Percentiles rank a stretch among this genome's conserved stretches.
These are phyloP conservation scores for Heliangelus exortis DNA, from an alignment of 2,797 vertebrate genomes.

Conservation along the genomic window DNA sequence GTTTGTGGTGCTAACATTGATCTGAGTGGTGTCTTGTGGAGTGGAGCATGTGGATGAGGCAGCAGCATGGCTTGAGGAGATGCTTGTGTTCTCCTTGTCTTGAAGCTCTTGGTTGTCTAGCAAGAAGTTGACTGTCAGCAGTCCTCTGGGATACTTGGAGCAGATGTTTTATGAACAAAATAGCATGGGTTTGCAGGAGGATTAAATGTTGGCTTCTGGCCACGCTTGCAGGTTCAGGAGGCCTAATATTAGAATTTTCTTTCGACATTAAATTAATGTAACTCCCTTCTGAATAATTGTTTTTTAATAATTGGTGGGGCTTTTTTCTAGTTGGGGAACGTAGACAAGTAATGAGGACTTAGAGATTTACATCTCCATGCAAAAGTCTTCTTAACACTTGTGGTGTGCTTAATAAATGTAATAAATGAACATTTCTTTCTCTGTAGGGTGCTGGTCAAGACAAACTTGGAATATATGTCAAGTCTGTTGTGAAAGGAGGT, in stretches of 20 bases:
- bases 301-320: neutral
- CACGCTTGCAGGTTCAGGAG: neutral
- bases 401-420: neutral
- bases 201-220: neutral
- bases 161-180: neutral
- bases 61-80: slow-evolving; percentile 52
- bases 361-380: neutral
- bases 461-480: slow-evolving; percentile 98
- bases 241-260: neutral
- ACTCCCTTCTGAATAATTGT: neutral
- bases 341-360: neutral
- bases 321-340: neutral
- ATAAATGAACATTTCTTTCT: slow-evolving; percentile 42
- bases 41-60: slow-evolving; percentile 18
- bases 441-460: slow-evolving; percentile 95
- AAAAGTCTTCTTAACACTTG: neutral
- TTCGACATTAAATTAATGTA: neutral
- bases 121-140: neutral
- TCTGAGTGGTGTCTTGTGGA: neutral
- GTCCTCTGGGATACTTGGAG: neutral
- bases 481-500: slow-evolving; percentile 98
- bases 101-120: neutral
- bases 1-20: slow-evolving; percentile 23
- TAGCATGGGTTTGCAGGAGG: slow-evolving; percentile 1
- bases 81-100: neutral